Percentiles rank a stretch among this genome's conserved stretches.
These are phyloP conservation scores for Struthidea cinerea DNA, from an alignment of 2,113 vertebrate genomes.

Conservation along the genomic window DNA sequence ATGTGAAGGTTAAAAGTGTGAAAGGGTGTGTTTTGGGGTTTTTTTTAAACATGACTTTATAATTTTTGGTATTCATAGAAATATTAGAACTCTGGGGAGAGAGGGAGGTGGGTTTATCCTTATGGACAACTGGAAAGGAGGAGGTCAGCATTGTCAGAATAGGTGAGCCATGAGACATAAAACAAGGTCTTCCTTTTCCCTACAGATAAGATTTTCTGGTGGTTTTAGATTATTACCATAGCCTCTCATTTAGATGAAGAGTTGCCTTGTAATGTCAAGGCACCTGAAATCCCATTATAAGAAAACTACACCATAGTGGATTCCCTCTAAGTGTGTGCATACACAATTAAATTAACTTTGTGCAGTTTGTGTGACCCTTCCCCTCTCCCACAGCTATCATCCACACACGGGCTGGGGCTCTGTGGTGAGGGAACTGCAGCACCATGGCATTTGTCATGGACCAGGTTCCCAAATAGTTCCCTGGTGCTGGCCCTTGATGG, in stretches of 20 bases:
- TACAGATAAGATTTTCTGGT: neutral
- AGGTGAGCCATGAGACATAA: neutral
- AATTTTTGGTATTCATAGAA: neutral
- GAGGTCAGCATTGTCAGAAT: neutral
- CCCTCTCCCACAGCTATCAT: rapidly evolving
- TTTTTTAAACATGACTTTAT: neutral
- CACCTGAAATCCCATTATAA: neutral
- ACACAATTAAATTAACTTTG: rapidly evolving
- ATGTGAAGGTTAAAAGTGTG: neutral
- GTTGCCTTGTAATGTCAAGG: neutral
- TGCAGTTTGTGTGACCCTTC: neutral
- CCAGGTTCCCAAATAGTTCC: neutral
- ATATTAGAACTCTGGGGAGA: neutral
- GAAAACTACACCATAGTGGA: neutral
- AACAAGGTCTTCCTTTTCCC: neutral
- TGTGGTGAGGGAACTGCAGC: neutral
- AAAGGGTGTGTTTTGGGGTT: neutral
- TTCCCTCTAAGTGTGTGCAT: neutral
- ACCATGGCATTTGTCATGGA: neutral
- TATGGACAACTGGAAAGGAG: neutral
- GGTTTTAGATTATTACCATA: neutral
- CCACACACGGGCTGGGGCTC: rapidly evolving
- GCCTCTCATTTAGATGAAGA: neutral
- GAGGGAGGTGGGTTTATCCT: neutral
- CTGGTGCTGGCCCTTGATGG: neutral